Base-by-base conservation (phyloP, 1,140 invertebrate genomes). In the Gerris buenoi region DNA sequence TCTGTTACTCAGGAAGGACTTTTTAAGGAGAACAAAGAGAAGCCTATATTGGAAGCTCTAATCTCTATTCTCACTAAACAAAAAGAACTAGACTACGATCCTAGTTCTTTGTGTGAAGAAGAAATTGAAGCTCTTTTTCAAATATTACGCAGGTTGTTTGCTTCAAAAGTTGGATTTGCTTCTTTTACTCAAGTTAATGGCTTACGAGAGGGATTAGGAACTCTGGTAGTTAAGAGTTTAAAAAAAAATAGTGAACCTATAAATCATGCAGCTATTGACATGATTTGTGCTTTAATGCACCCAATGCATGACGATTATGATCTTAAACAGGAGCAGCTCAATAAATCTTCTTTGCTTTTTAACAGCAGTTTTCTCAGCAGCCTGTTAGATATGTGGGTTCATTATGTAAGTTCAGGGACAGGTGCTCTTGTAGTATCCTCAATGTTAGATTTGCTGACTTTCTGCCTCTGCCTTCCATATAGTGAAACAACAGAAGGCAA, bases 361-460 rank as follows among this genome's bases (percentile, higher is more conserved):
- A 94, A 90, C 2, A 87, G 89, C 74, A 86, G 88, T 66, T 99
- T 99, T 81, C 79, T 99, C 15, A 93, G 98, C 74, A 91, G 86
- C 72, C 77, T 99, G 62, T 81, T 99, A 18, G 90, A 96, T 71
- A 94, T 96, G 88, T 97, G 97, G 87, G 87, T 90, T n/a, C 82
- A 82, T 64, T 94, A 98, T 80, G 91, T 98, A 73, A 93, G 96
- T 72, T 86, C 87, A 74, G 88, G 84, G 29, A 90, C 87, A 65
- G 88, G 88, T n/a, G 88, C 89, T 27, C 73, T 91, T 27, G 86
- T 91, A 1, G 84, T 91, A n/a, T 67, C 88, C 25, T 91, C 94
- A 33, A 97, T 99, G 93, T 82, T 99, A 73, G 97, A 99, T 79
- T 96, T 99, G 75, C 80, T 99, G 69, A 99, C 96, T n/a, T 99